These are phyloP conservation scores for Cotesia typhae DNA, from an alignment of 1,140 invertebrate genomes.

Conservation along the genomic window DNA sequence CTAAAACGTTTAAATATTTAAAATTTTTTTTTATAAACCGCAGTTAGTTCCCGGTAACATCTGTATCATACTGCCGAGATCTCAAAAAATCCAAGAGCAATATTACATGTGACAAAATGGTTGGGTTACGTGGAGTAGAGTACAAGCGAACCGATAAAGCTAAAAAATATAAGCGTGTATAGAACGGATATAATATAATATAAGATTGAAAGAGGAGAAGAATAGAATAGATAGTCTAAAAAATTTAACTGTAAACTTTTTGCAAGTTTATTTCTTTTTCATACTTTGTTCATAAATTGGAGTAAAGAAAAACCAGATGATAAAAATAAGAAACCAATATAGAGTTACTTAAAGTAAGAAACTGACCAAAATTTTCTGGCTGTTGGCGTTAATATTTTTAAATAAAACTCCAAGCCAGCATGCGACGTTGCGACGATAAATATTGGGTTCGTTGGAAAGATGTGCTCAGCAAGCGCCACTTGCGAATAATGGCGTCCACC, in stretches of 20 bases:
- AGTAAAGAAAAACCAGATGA: not conserved
- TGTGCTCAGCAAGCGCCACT: slow-evolving; percentile 52
- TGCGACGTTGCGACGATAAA: slow-evolving; percentile 48
- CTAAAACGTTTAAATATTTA: no score
- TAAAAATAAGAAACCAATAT: not conserved
- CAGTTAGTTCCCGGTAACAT: slow-evolving; percentile 52
- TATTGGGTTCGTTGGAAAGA: slow-evolving; percentile 52
- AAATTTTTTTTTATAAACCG: not conserved
- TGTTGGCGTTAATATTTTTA: slow-evolving; percentile 56
- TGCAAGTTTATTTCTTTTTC: not conserved
- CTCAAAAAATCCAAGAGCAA: slow-evolving; percentile 56
- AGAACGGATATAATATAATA: slow-evolving; percentile 34
- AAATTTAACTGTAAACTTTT: slow-evolving; percentile 1
- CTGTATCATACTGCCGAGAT: slow-evolving; percentile 52
- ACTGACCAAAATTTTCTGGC: slow-evolving; percentile 30
- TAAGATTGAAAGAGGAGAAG: slow-evolving; percentile 15
- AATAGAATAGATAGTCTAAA: not conserved
- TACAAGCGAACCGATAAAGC: slow-evolving; percentile 18
- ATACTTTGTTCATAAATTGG: not conserved
- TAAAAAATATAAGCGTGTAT: slow-evolving; percentile 4
- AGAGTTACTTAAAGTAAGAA: not conserved
- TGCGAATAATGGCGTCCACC: slow-evolving; percentile 53
- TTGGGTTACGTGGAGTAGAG: slow-evolving; percentile 35
- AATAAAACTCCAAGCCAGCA: slow-evolving; percentile 45
- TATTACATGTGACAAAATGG: slow-evolving; percentile 47